Conservation (phyloP, 2,113 vertebrate species). For the Callionymus lyra region DNA sequence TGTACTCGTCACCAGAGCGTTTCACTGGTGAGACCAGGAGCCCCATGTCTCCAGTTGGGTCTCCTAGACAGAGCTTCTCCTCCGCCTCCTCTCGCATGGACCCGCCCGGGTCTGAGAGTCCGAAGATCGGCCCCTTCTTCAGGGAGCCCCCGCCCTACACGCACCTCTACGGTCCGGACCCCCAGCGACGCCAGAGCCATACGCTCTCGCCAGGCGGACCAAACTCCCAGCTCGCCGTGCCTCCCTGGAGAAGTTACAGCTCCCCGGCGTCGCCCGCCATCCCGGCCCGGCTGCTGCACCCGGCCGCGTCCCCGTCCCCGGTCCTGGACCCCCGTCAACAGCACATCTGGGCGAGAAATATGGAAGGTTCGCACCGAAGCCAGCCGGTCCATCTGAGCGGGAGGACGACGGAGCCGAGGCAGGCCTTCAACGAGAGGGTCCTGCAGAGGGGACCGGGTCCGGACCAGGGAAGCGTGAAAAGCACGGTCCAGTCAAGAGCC, state of each 20-base stretch:
- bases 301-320: slow-evolving; percentile 12
- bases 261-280: slow-evolving; percentile 29
- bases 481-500: slow-evolving; percentile 11
- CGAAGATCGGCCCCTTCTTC: slow-evolving; percentile 4
- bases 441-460: slow-evolving; percentile 25
- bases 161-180: too few species aligned
- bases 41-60: slow-evolving; percentile 24
- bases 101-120: slow-evolving; percentile 34
- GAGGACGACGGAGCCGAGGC: too few species aligned
- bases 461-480: slow-evolving; percentile 28
- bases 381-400: too few species aligned
- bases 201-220: slow-evolving; percentile 20
- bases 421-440: too few species aligned
- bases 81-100: slow-evolving; percentile 37
- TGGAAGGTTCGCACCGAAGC: too few species aligned
- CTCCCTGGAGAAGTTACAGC: slow-evolving; percentile 19
- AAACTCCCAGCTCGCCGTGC: slow-evolving; percentile 16
- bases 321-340: slow-evolving; percentile 22
- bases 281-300: slow-evolving; percentile 30
- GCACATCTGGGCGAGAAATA: too few species aligned
- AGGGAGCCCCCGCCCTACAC: slow-evolving; percentile 27
- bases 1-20: slow-evolving; percentile 4
- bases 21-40: slow-evolving; percentile 11
- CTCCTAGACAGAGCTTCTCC: slow-evolving; percentile 36
- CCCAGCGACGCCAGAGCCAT: slow-evolving; percentile 5